These are phyloP conservation scores for Trilocha varians DNA, from an alignment of 2,888 invertebrate species.

Conservation along the genomic window DNA sequence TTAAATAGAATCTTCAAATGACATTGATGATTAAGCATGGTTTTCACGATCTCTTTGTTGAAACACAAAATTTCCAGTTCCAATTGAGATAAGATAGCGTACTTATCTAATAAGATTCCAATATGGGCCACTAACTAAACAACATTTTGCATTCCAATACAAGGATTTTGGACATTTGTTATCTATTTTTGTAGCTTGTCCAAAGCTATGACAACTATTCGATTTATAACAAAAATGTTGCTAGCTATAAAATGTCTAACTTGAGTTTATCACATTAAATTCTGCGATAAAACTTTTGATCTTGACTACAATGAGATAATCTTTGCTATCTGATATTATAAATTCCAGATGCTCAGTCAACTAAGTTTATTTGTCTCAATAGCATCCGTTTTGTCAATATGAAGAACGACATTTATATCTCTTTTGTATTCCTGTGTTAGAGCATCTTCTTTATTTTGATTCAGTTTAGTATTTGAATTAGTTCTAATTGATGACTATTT, in stretches of 20 bases:
- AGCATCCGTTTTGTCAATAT: conserved; percentile 5
- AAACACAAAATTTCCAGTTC: neutral
- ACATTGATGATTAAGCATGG: neutral
- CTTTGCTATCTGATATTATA: conserved; percentile 16
- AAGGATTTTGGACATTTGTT: no score
- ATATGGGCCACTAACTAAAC: neutral
- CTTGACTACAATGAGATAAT: conserved; percentile 29
- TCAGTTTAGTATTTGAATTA: no score
- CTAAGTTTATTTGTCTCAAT: conserved; percentile 17
- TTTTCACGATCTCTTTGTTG: neutral
- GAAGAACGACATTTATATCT: neutral
- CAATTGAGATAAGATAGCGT: neutral
- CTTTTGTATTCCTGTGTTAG: neutral
- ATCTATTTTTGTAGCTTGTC: no score
- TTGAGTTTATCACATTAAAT: conserved; percentile 10
- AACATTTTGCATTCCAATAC: neutral
- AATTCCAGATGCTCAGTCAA: conserved; percentile 2
- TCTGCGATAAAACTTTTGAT: conserved; percentile 31
- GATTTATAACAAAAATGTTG: no score
- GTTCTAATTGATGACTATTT: neutral
- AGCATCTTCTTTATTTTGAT: no score
- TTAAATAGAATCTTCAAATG: no score
- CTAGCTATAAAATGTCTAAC: neutral
- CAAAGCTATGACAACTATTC: no score
- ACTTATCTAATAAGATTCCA: neutral